Percentiles rank a stretch among this genome's conserved stretches.
These are phyloP conservation scores for Geotrypetes seraphini DNA, from an alignment of 2,797 vertebrate genomes.

Conservation along the genomic window DNA sequence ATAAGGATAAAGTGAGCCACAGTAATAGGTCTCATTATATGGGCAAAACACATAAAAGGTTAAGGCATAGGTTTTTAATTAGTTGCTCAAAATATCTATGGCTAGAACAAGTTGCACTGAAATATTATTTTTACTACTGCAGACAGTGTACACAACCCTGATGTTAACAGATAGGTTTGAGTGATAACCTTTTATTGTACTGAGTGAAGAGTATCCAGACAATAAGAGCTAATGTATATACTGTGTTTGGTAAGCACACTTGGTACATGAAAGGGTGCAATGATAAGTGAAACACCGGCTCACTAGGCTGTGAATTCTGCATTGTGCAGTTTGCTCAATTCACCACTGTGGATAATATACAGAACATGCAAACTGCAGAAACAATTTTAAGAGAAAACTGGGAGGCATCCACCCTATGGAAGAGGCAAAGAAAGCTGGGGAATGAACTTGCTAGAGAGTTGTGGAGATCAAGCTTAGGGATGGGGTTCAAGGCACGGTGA, in stretches of 20 bases:
- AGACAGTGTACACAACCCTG: conserved; percentile 21
- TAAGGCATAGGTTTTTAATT: conserved; percentile 52
- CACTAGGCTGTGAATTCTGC: conserved; percentile 10
- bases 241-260: conserved; percentile 28
- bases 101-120: conserved; percentile 16
- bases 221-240: conserved; percentile 21
- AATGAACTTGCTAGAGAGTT: too few species aligned
- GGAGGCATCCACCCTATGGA: too few species aligned
- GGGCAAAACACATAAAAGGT: conserved; percentile 55
- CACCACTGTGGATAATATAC: too few species aligned
- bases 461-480: too few species aligned
- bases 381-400: too few species aligned
- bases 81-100: conserved; percentile 50
- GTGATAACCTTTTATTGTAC: conserved; percentile 16
- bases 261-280: conserved; percentile 12
- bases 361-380: too few species aligned
- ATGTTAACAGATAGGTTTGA: conserved; percentile 19
- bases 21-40: conserved; percentile 55
- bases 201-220: conserved; percentile 4
- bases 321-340: too few species aligned
- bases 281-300: conserved; percentile 17
- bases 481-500: too few species aligned
- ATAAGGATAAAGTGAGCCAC: conserved; percentile 43
- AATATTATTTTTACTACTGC: conserved; percentile 20
- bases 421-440: too few species aligned